phyloP scores from a whole-genome alignment of 1,140 invertebrate genomes.

The Diprion similis region DNA sequence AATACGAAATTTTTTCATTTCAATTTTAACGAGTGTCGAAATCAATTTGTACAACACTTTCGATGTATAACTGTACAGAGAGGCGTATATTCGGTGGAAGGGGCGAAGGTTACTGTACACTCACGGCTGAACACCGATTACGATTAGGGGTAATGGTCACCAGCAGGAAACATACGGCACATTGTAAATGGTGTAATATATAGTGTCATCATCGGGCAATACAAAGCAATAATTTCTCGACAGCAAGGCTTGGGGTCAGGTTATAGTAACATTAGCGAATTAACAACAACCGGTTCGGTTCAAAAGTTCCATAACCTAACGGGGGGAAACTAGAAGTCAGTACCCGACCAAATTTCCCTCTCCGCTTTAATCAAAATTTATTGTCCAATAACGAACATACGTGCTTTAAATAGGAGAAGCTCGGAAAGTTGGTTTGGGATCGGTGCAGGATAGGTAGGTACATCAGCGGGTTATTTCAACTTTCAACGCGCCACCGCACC shows the following conservation, averaged over 20 bases:
- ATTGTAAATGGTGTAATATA: background rate
- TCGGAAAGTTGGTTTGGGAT: too few species aligned
- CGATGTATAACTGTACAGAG: too few species aligned
- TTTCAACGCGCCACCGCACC: background rate
- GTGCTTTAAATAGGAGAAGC: background rate
- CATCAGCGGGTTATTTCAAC: background rate
- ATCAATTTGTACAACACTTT: too few species aligned
- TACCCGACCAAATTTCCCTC: background rate
- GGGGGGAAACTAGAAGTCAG: background rate
- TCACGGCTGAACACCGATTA: too few species aligned
- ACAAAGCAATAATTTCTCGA: slow-evolving; percentile 1
- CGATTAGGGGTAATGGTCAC: too few species aligned
- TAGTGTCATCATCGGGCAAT: background rate
- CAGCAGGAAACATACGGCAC: too few species aligned
- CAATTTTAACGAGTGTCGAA: too few species aligned
- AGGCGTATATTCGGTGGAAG: too few species aligned
- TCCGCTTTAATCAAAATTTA: background rate
- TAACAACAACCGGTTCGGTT: slow-evolving; percentile 1
- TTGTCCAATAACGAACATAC: background rate
- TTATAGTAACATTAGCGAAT: slow-evolving; percentile 3
- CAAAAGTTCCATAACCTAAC: background rate
- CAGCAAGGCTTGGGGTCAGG: background rate
- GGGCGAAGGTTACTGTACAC: too few species aligned
- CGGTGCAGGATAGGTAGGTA: background rate
- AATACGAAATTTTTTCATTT: too few species aligned